Evolutionary conservation across 2,113 vertebrate genomes (phyloP).

Genomic region (Potamarius usumacintae): DNA sequence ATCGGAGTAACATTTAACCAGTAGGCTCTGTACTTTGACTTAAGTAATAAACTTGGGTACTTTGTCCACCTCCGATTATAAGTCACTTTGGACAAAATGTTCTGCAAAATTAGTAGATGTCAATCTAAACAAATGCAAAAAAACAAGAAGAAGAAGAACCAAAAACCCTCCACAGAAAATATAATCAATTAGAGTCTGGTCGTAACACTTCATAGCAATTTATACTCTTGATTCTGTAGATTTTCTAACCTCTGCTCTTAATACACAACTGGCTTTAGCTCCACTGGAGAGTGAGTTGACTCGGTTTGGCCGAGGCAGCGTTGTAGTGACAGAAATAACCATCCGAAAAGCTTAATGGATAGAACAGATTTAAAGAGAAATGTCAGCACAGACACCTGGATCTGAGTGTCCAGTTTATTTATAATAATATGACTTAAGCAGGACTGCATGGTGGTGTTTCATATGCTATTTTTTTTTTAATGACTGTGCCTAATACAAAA

Average conservation of each 20-base stretch:
- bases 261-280: not conserved
- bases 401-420: slow-evolving; percentile 15
- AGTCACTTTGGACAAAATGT: not conserved
- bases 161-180: not conserved
- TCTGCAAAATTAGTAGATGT: not conserved
- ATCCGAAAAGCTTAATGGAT: slow-evolving; percentile 28
- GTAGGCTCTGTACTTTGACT: no score
- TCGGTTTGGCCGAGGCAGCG: not conserved
- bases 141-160: not conserved
- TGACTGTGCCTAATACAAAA: not conserved
- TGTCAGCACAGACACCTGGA: slow-evolving; percentile 1
- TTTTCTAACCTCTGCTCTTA: not conserved
- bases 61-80: not conserved
- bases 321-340: slow-evolving; percentile 26
- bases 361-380: slow-evolving; percentile 30
- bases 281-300: not conserved
- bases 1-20: no score
- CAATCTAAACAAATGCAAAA: not conserved
- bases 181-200: not conserved
- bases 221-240: not conserved
- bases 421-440: not conserved
- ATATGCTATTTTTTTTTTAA: not conserved
- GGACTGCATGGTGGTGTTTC: not conserved
- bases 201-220: not conserved
- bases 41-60: no score